Percentiles rank a stretch among this genome's conserved stretches.
phyloP scores from a whole-genome alignment of 1,140 invertebrate species.

The Drosophila ogumai region DNA sequence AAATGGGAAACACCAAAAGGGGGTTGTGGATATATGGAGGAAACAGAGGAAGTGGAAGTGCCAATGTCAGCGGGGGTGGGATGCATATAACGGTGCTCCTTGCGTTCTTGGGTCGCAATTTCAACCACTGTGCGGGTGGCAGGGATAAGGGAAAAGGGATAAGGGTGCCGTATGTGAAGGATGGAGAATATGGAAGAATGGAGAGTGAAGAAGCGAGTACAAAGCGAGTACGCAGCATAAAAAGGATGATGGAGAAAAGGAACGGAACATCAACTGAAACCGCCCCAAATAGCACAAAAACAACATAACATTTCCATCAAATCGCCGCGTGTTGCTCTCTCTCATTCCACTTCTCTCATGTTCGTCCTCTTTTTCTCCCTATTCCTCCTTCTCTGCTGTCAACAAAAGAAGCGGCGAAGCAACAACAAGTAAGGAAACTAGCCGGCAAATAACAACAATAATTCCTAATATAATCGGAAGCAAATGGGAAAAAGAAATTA shows the following conservation, averaged over 20 bases:
- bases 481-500: conserved; percentile 79
- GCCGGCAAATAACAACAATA: conserved; percentile 61
- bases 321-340: conserved; percentile 15
- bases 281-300: conserved; percentile 43
- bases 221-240: conserved; percentile 5
- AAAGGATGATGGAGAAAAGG: conserved; percentile 34
- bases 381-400: conserved; percentile 28
- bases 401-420: conserved; percentile 38
- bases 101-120: conserved; percentile 51
- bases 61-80: conserved; percentile 46
- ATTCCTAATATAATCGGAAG: conserved; percentile 76
- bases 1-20: conserved; percentile 30
- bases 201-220: conserved; percentile 10
- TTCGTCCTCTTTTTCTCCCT: not conserved
- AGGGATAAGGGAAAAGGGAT: conserved; percentile 31
- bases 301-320: conserved; percentile 38
- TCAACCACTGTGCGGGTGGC: conserved; percentile 64
- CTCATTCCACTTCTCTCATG: not conserved
- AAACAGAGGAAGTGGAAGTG: conserved; percentile 10
- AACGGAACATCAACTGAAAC: conserved; percentile 24
- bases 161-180: conserved; percentile 25
- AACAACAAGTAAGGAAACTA: conserved; percentile 56
- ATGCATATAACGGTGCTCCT: conserved; percentile 15
- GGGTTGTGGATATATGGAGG: not conserved
- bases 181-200: conserved; percentile 3